Evolutionary conservation across 2,797 vertebrate species (phyloP).

Genomic region (Manis pentadactyla): DNA sequence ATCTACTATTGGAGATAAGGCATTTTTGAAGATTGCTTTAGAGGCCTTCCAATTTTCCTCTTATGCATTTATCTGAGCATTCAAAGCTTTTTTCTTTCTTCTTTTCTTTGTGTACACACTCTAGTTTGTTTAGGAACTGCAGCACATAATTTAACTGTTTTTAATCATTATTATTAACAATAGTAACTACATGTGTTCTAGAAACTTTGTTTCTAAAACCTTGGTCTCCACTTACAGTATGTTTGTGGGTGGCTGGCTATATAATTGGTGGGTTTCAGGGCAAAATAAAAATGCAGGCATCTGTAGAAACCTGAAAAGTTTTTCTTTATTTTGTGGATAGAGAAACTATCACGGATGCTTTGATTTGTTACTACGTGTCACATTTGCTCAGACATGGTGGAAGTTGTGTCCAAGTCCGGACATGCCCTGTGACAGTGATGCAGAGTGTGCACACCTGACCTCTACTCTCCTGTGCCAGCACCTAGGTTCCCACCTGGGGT

Average conservation of each 20-base stretch:
- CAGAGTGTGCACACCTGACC: not conserved
- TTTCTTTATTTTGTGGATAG: not conserved
- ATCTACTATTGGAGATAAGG: not conserved
- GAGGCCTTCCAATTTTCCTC: not conserved
- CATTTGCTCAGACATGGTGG: not conserved
- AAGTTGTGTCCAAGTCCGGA: not conserved
- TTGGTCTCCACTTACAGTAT: not conserved
- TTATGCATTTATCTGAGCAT: not conserved
- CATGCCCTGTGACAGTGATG: accelerated
- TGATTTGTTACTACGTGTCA: not conserved
- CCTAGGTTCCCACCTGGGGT: not conserved
- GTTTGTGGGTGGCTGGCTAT: not conserved
- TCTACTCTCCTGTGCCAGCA: not conserved
- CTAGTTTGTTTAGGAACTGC: not conserved
- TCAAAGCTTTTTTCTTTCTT: not conserved
- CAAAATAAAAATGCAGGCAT: not conserved
- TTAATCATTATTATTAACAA: not conserved
- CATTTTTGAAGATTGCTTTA: not conserved
- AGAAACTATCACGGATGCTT: not conserved
- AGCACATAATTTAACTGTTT: not conserved
- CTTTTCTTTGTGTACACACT: not conserved
- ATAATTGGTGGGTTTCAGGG: not conserved
- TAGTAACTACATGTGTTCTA: not conserved
- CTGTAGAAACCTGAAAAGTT: not conserved
- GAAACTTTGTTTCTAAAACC: not conserved